Evolutionary conservation across 2,888 invertebrate species (phyloP), one percentile per base, ranked within the genome.

Genomic region (Scrobipalpa atriplicella): DNA sequence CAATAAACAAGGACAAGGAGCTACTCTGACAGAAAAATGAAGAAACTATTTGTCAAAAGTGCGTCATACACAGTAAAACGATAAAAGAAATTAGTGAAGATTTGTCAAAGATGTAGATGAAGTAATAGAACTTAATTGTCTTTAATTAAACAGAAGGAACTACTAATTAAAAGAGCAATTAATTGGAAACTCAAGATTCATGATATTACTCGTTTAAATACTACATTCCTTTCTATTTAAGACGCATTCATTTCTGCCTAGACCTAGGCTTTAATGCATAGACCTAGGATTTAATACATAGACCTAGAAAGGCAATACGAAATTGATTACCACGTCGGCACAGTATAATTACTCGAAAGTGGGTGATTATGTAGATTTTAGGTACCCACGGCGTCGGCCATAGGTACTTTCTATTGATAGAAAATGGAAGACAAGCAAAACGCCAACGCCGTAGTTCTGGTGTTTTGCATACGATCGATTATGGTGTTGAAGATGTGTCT

Each of bases 351-450:
- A 60, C 60, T 65, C 29, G 65, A 65, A 65, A 65, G 65, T 38
- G 43, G 41, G 11, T 29, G 58, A 60, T 65, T 65, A 65, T 65
- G 65, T 65, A 65, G 47, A 65, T 65, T 65, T 47, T 60, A 60
- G 64, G 64, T 64, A 52, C 52, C 18, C 11, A 18, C 38, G 38
- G 38, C 18, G n/a, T 43, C 47, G n/a, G 47, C 29, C n/a, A 13
- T n/a, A n/a, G n/a, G 18, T 58, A 51, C 65, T 65, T 65, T 65
- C 65, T 65, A 62, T 66, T 54, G 66, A 66, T 54, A 64, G 64
- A 64, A 64, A 60, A 60, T 19, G 29, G 56, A 58, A 56, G 19
- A 47, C 47, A n/a, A 38, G 52, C 18, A 29, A 5, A 63, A 64
- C 10, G 9, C 6, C 19, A 13, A 29, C 62, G 21, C 10, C 13